Base-by-base conservation (phyloP, 2,797 vertebrate genomes). In the Coendou prehensilis region DNA sequence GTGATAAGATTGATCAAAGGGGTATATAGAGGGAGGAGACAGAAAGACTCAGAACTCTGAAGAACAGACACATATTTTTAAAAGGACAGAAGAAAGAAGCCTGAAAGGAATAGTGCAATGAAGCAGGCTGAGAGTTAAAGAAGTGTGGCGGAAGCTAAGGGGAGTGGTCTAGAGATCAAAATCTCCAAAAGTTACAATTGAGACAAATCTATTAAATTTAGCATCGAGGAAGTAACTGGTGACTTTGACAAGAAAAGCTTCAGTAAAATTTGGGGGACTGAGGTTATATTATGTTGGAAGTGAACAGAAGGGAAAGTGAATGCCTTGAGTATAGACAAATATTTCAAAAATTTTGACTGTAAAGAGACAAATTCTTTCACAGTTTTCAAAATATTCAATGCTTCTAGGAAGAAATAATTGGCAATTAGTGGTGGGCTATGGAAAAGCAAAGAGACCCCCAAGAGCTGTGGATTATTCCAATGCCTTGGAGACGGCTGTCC, bases 401-500 rank as follows among this genome's bases (percentile, higher is more conserved):
- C 56, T n/a, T n/a, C 41, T 57, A 79, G 63, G 47, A 91, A 89
- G 45, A 97, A 41, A 88, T 85, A 69, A 30, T 26, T 41, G 33
- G n/a, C n/a, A 91, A 61, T 23, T 56, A 50, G 14, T 3, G 10
- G 15, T 85, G 75, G 41, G 22, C 78, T 85, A 75, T 50, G 47
- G 79, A 84, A 33, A 20, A 69, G 5, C 28, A 79, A 87, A 64
- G 6, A 23, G 61, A 26, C 61, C 41, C 30, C 26, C 30, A 22
- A 20, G 37, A 75, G 10, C 26, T 11, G 10, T 45, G 8, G 15
- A 41, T 22, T 33, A 82, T 37, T 94, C 33, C 9, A 61, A 63
- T 0, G 52, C 33, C 63, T 79, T 61, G 63, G 37, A 84, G 23
- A 18, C 2, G 1, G 22, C 11, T 8, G 13, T 56, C 33, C 26